Conservation (phyloP, 2,888 invertebrate genomes). For the Metellina segmentata region DNA sequence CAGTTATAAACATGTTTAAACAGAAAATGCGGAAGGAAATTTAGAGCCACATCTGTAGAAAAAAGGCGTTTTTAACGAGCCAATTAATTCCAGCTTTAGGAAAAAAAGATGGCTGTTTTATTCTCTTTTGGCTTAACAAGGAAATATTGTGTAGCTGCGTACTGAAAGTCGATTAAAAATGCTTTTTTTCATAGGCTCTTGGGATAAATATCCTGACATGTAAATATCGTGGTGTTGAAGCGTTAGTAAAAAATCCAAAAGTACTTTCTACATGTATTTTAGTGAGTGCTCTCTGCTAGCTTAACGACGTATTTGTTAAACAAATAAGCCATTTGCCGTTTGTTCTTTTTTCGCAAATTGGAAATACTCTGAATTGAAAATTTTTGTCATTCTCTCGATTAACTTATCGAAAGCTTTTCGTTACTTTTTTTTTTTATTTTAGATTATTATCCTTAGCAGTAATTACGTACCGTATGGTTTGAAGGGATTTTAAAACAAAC, state of each 20-base stretch:
- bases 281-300: not conserved
- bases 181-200: not conserved
- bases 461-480: not conserved
- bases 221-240: conserved; percentile 14
- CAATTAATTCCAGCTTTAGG: conserved; percentile 30
- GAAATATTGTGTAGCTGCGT: not conserved
- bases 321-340: conserved; percentile 16
- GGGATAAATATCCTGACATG: conserved; percentile 24
- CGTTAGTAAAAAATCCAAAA: not conserved
- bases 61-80: conserved; percentile 23
- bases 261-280: not conserved
- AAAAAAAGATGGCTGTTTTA: conserved; percentile 11
- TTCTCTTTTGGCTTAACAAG: not conserved
- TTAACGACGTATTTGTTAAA: conserved; percentile 8
- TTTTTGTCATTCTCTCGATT: not conserved
- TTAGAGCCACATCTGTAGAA: conserved; percentile 2
- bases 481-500: not conserved
- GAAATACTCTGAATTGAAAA: not conserved
- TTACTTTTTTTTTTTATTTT: not conserved
- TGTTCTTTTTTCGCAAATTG: not conserved
- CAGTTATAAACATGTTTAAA: not conserved
- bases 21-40: conserved; percentile 13
- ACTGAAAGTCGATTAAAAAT: conserved; percentile 26
- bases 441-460: not conserved
- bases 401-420: not conserved